These are phyloP conservation scores for Mormyrus hasselquistii DNA, from an alignment of 2,797 vertebrate genomes.

Conservation along the genomic window DNA sequence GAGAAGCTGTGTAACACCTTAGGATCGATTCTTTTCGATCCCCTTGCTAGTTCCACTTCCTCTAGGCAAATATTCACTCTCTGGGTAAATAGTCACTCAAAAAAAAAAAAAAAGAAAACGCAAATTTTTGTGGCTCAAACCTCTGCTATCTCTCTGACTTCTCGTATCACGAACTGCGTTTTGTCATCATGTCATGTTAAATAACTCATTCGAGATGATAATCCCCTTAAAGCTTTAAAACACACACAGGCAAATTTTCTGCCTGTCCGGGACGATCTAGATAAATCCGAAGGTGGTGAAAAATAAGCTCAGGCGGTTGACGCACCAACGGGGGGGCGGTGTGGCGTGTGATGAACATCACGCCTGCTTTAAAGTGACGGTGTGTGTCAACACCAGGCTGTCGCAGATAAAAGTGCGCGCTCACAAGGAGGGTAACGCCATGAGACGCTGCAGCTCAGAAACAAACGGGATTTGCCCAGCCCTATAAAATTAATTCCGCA, in stretches of 20 bases:
- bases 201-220: slow-evolving; percentile 9
- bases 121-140: neutral
- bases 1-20: neutral
- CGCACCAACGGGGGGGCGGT: neutral
- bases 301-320: neutral
- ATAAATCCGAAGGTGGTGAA: neutral
- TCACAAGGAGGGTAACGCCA: neutral
- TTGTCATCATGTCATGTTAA: neutral
- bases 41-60: neutral
- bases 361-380: slow-evolving; percentile 1
- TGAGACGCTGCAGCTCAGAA: neutral
- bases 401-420: neutral
- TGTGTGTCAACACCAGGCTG: neutral
- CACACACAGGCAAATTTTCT: neutral
- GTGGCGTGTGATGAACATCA: neutral
- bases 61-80: neutral
- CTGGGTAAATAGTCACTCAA: neutral
- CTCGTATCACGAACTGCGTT: neutral
- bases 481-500: neutral
- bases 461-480: neutral
- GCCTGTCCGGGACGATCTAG: neutral
- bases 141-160: neutral
- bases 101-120: neutral
- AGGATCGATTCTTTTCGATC: neutral
- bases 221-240: neutral